phyloP scores from a whole-genome alignment of 2,113 vertebrate species.

The Ascaphus truei region DNA sequence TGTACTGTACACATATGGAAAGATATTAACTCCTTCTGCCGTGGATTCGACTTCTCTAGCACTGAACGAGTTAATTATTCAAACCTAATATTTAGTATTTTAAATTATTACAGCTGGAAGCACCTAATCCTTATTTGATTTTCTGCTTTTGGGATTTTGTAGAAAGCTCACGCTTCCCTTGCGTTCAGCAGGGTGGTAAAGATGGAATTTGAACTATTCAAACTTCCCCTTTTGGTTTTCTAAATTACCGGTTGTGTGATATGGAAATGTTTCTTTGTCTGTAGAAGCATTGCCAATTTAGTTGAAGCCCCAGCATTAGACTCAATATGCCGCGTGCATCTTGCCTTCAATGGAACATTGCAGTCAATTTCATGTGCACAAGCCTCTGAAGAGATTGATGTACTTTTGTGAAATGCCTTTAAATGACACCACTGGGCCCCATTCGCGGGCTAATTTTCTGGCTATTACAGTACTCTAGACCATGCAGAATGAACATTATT shows the following conservation, averaged over 20 bases:
- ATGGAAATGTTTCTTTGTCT: constrained; percentile 15
- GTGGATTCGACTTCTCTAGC: too few species aligned
- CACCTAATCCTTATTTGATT: too few species aligned
- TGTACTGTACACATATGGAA: not conserved
- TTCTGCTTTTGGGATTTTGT: too few species aligned
- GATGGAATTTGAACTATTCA: constrained; percentile 8
- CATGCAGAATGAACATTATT: constrained; percentile 36
- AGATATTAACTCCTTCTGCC: not conserved
- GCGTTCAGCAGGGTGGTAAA: not conserved
- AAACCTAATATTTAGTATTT: too few species aligned
- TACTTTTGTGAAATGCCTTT: constrained; percentile 28
- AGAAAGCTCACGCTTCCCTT: too few species aligned
- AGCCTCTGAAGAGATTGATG: constrained; percentile 28
- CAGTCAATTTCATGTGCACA: constrained; percentile 16
- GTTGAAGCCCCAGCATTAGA: not conserved
- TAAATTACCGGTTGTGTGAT: constrained; percentile 21
- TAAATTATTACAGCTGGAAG: not conserved
- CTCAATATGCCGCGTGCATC: constrained; percentile 3
- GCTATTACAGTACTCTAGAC: constrained; percentile 31
- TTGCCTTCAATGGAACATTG: constrained; percentile 4
- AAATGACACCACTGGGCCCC: constrained; percentile 32
- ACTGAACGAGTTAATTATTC: too few species aligned
- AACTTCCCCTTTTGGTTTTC: not conserved
- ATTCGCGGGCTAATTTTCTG: constrained; percentile 29
- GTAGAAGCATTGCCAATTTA: constrained; percentile 3